phyloP scores from a whole-genome alignment of 2,888 invertebrate genomes.

The Biston betularia region DNA sequence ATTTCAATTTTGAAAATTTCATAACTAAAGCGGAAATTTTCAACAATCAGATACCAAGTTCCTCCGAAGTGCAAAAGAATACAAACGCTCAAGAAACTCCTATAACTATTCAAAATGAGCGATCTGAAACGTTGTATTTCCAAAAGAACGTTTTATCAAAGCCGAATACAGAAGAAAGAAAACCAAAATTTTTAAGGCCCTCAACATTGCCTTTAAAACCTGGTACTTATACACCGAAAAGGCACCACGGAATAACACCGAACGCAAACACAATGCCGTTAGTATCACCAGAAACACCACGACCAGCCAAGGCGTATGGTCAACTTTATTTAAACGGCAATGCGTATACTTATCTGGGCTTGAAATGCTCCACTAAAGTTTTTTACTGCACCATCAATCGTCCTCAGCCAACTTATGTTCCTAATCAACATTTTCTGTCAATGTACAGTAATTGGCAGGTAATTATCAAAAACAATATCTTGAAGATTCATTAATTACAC shows the following conservation, averaged over 20 bases:
- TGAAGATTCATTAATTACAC: conserved; percentile 11
- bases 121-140: conserved; percentile 82
- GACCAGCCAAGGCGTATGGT: conserved; percentile 95
- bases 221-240: conserved; percentile 92
- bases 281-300: conserved; percentile 96
- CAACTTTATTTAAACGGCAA: conserved; percentile 96
- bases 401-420: conserved; percentile 97
- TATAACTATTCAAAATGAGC: conserved; percentile 64
- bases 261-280: conserved; percentile 93
- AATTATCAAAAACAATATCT: conserved; percentile 50
- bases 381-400: conserved; percentile 97
- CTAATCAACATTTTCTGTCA: conserved; percentile 94
- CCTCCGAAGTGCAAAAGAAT: conserved; percentile 76
- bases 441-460: conserved; percentile 99
- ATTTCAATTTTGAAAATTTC: conserved; percentile 82
- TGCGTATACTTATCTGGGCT: conserved; percentile 95
- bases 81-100: conserved; percentile 66
- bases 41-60: conserved; percentile 77
- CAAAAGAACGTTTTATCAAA: conserved; percentile 73
- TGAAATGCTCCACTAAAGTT: conserved; percentile 95
- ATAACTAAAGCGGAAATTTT: conserved; percentile 84
- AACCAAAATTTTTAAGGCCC: conserved; percentile 91
- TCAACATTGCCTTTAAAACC: conserved; percentile 94
- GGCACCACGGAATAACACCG: conserved; percentile 93
- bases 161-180: conserved; percentile 71